Evolutionary conservation across 2,888 invertebrate species (phyloP).

Genomic region (Tromatobia lineatoria): DNA sequence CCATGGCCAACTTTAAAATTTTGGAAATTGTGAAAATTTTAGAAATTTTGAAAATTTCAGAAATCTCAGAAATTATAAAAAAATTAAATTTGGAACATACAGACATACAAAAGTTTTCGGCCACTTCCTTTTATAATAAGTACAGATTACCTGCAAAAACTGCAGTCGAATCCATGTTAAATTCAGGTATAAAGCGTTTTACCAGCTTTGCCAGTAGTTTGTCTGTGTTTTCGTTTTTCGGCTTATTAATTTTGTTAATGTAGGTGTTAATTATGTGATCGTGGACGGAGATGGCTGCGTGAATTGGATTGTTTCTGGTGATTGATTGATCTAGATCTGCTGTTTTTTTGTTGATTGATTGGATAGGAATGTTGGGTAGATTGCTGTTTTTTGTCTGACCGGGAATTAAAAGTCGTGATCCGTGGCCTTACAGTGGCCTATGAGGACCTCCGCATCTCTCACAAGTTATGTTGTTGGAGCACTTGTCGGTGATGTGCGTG

Average conservation of each 20-base stretch:
- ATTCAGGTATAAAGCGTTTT: neutral
- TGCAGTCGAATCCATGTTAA: neutral
- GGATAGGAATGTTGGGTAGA: neutral
- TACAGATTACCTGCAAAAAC: neutral
- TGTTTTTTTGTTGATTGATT: slow-evolving; percentile 21
- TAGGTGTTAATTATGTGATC: slow-evolving; percentile 11
- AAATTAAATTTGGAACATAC: too few relatives aligned
- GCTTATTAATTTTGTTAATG: slow-evolving; percentile 19
- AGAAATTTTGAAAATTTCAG: too few relatives aligned
- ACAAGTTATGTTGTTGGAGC: slow-evolving; percentile 2
- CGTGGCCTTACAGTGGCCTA: slow-evolving; percentile 1
- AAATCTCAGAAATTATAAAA: too few relatives aligned
- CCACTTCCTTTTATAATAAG: too few relatives aligned
- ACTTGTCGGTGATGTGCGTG: slow-evolving; percentile 5
- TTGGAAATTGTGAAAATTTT: too few relatives aligned
- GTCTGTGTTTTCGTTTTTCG: slow-evolving; percentile 1
- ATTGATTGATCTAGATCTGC: neutral
- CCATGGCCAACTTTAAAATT: too few relatives aligned
- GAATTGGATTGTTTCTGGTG: slow-evolving; percentile 15
- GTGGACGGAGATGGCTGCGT: slow-evolving; percentile 14
- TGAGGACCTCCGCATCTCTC: slow-evolving; percentile 12
- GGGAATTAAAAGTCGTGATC: slow-evolving; percentile 24
- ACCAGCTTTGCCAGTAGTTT: neutral
- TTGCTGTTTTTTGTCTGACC: neutral
- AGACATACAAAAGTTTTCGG: too few relatives aligned